Percentiles rank a stretch among this genome's conserved stretches.
Evolutionary conservation across 53 echinoderm and acorn worm genomes (phyloP).

Genomic region (Hippasteria phrygiana): DNA sequence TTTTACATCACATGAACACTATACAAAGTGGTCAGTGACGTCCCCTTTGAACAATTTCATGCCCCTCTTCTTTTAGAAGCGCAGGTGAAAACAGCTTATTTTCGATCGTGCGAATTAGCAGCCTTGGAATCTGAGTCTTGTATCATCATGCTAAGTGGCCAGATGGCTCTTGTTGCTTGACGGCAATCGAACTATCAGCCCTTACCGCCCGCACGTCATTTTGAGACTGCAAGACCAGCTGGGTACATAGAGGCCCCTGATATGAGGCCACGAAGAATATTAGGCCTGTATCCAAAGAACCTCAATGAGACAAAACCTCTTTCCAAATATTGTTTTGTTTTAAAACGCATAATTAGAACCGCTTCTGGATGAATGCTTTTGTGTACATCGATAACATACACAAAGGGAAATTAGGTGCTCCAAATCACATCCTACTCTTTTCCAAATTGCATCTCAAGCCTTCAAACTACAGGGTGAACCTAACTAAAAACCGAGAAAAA

Average conservation of each 20-base stretch:
- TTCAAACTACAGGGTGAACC: no score
- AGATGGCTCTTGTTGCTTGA: constrained; percentile 9
- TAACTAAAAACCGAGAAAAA: no score
- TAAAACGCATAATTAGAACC: no score
- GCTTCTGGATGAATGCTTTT: no score
- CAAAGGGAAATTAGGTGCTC: no score
- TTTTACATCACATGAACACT: not conserved
- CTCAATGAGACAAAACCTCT: no score
- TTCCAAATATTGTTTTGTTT: no score
- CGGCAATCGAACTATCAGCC: constrained; percentile 10
- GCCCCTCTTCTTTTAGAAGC: not conserved
- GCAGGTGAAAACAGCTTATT: not conserved
- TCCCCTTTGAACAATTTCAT: not conserved
- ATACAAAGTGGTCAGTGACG: not conserved
- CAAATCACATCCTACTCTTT: no score
- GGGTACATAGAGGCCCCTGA: constrained; percentile 11
- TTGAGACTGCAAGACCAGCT: not conserved
- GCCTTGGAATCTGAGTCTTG: not conserved
- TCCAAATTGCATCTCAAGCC: no score
- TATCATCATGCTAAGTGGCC: constrained; percentile 17
- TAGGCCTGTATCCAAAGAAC: no score
- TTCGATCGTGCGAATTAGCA: not conserved
- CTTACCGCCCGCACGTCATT: not conserved
- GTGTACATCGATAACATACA: no score
- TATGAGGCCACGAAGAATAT: no score